These are phyloP conservation scores for Melitaea cinxia DNA, from an alignment of 1,140 invertebrate genomes.

Conservation along the genomic window DNA sequence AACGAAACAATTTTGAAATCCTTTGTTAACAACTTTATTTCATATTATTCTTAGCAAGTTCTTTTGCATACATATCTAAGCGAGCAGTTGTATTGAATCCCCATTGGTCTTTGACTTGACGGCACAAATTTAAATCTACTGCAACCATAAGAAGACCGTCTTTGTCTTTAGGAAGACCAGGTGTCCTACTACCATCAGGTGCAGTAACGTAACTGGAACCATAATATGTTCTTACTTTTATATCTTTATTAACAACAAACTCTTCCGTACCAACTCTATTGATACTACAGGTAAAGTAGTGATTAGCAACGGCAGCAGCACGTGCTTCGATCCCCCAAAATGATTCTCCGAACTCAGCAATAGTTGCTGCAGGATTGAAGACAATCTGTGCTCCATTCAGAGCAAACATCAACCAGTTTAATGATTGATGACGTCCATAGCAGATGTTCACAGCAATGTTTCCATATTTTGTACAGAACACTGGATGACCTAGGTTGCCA, in stretches of 20 bases:
- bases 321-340: constrained; percentile 98
- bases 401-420: constrained; percentile 98
- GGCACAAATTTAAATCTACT: constrained; percentile 97
- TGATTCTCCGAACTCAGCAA: constrained; percentile 92
- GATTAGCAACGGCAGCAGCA: constrained; percentile 97
- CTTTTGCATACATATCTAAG: constrained; percentile 93
- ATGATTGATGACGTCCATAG: constrained; percentile 98
- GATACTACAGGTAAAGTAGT: constrained; percentile 95
- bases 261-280: constrained; percentile 98
- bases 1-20: no score
- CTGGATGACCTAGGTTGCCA: constrained; percentile 96
- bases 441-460: constrained; percentile 98
- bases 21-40: constrained; percentile 10
- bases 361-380: constrained; percentile 98
- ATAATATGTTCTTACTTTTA: constrained; percentile 96
- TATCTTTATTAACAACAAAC: constrained; percentile 93
- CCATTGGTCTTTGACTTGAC: constrained; percentile 97
- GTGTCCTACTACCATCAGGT: constrained; percentile 96
- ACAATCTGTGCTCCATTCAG: constrained; percentile 99
- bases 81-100: constrained; percentile 97
- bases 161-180: constrained; percentile 89
- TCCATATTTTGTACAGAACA: constrained; percentile 93
- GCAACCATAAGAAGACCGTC: constrained; percentile 96
- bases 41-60: constrained; percentile 4
- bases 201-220: constrained; percentile 97